A percentile compares a stretch with the other conserved stretches of the same genome.
phyloP scores from a whole-genome alignment of 2,797 vertebrate species.

The Schizopygopsis pylzovi region DNA sequence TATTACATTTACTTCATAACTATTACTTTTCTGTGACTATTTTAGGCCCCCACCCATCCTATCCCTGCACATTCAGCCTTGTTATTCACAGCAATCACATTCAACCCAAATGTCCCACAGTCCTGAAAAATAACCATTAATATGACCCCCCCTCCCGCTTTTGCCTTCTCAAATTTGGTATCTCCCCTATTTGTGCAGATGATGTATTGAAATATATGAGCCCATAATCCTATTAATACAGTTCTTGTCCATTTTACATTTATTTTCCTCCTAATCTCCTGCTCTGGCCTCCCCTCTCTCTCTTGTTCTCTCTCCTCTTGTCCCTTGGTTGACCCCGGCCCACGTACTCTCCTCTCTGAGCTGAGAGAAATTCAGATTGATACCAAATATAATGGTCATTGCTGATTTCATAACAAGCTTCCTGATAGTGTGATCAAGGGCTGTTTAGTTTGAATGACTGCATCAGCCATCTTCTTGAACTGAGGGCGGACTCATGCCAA shows the following conservation, averaged over 20 bases:
- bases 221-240: slow-evolving; percentile 92
- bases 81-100: slow-evolving; percentile 43
- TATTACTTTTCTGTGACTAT: slow-evolving; percentile 11
- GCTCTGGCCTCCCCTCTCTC: slow-evolving; percentile 78
- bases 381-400: slow-evolving; percentile 78
- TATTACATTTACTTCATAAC: background rate
- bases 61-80: background rate
- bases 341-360: slow-evolving; percentile 81
- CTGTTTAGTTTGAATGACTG: slow-evolving; percentile 71
- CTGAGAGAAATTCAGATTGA: slow-evolving; percentile 80
- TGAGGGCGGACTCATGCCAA: slow-evolving; percentile 59
- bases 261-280: slow-evolving; percentile 89
- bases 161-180: slow-evolving; percentile 64
- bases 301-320: slow-evolving; percentile 65
- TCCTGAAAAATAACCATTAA: slow-evolving; percentile 74
- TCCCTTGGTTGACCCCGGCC: slow-evolving; percentile 87
- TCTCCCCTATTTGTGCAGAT: slow-evolving; percentile 70
- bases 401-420: slow-evolving; percentile 75
- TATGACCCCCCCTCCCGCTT: slow-evolving; percentile 63
- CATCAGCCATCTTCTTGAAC: slow-evolving; percentile 65
- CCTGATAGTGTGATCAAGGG: slow-evolving; percentile 75
- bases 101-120: slow-evolving; percentile 56
- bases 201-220: slow-evolving; percentile 85
- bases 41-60: background rate
- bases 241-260: slow-evolving; percentile 88